Evolutionary conservation across 2,888 invertebrate genomes (phyloP).

Genomic region (Hirtodrosophila alboralis): DNA sequence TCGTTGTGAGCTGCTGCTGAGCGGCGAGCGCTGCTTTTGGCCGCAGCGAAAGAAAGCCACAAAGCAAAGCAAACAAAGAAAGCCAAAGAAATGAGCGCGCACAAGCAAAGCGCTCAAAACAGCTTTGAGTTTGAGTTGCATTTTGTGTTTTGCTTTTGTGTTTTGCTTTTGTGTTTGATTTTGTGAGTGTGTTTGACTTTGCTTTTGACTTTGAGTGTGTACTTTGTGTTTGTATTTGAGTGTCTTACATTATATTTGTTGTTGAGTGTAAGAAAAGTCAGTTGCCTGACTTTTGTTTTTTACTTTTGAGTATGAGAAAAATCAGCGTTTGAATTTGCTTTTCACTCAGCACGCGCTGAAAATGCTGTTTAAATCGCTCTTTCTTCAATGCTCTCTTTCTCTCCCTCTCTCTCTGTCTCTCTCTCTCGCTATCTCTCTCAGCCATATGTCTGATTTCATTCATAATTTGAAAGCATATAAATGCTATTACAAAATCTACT

Average conservation of each 20-base stretch:
- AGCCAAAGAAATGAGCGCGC: conserved; percentile 67
- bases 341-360: conserved; percentile 34
- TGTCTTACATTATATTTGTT: neutral
- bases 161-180: conserved; percentile 22
- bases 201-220: conserved; percentile 20
- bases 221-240: neutral
- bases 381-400: no score
- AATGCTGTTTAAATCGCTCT: conserved; percentile 33
- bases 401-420: no score
- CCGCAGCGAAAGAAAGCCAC: conserved; percentile 67
- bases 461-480: conserved; percentile 57
- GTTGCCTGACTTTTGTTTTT: conserved; percentile 12
- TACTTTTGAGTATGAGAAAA: conserved; percentile 28
- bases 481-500: conserved; percentile 69
- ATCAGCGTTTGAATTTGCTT: conserved; percentile 17
- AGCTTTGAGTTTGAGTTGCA: conserved; percentile 36
- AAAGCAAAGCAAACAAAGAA: conserved; percentile 73
- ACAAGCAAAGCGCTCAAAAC: conserved; percentile 62
- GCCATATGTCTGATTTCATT: conserved; percentile 65
- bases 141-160: conserved; percentile 4
- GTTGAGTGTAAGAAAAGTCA: conserved; percentile 12
- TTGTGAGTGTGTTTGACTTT: conserved; percentile 21
- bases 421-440: no score
- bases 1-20: conserved; percentile 73
- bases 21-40: conserved; percentile 61